Evolutionary conservation across 2,888 invertebrate species (phyloP).

Genomic region (Elaeidobius kamerunicus): DNA sequence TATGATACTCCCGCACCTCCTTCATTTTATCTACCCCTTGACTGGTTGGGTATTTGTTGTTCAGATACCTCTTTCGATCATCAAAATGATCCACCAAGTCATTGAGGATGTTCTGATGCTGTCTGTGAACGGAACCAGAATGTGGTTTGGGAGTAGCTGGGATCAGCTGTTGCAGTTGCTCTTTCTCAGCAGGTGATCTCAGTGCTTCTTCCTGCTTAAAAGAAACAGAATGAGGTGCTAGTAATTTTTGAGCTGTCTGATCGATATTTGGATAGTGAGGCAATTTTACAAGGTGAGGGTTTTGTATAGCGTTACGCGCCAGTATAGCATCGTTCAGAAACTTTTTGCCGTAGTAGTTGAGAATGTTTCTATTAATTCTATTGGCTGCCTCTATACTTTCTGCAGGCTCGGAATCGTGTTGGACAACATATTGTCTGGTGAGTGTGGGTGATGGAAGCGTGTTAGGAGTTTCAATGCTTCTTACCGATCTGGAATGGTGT

Average conservation of each 20-base stretch:
- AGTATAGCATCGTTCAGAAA: slow-evolving; percentile 38
- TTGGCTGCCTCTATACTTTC: slow-evolving; percentile 22
- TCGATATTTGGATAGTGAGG: slow-evolving; percentile 18
- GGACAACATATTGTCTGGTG: slow-evolving; percentile 7
- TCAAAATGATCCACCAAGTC: slow-evolving; percentile 14
- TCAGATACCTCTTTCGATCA: slow-evolving; percentile 3
- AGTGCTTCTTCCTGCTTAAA: slow-evolving; percentile 18
- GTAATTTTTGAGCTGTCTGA: background rate
- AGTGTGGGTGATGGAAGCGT: slow-evolving; percentile 3
- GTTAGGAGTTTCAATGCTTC: slow-evolving; percentile 22
- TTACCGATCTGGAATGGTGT: slow-evolving; percentile 29
- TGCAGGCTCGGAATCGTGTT: slow-evolving; percentile 12
- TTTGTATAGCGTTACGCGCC: slow-evolving; percentile 21
- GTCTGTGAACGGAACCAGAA: slow-evolving; percentile 6
- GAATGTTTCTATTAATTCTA: slow-evolving; percentile 27
- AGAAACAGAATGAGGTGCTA: slow-evolving; percentile 17
- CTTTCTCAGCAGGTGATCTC: slow-evolving; percentile 3
- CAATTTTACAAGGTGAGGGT: slow-evolving; percentile 25
- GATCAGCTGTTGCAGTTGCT: background rate
- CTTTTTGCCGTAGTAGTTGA: slow-evolving; percentile 40
- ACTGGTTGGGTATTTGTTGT: background rate
- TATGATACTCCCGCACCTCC: slow-evolving; percentile 6
- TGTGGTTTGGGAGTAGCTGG: background rate
- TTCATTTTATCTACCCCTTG: slow-evolving; percentile 8
- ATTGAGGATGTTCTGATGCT: slow-evolving; percentile 19